phyloP scores from a whole-genome alignment of 2,113 vertebrate species.

The Colossoma macropomum region DNA sequence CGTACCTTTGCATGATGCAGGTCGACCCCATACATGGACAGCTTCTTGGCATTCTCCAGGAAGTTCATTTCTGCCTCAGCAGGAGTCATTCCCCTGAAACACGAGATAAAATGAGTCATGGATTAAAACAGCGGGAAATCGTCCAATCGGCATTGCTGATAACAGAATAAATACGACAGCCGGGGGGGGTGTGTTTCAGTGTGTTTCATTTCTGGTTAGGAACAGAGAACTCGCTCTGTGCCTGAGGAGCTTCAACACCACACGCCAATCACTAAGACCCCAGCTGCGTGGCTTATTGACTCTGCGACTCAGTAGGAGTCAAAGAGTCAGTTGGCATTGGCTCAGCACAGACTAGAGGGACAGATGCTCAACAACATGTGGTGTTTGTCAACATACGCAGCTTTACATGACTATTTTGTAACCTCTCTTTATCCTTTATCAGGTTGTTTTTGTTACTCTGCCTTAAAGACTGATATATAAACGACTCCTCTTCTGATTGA shows the following conservation, averaged over 20 bases:
- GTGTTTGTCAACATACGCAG: conserved; percentile 40
- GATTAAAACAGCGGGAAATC: conserved; percentile 47
- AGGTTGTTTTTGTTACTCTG: background rate
- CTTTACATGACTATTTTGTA: background rate
- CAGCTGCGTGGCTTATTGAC: conserved; percentile 24
- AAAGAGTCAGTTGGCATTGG: conserved; percentile 24
- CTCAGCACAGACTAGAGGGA: conserved; percentile 37
- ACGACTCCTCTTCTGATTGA: too few species aligned
- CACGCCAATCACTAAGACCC: conserved; percentile 4
- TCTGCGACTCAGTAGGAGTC: conserved; percentile 32
- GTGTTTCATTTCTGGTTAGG: conserved; percentile 3
- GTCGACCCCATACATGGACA: conserved; percentile 98
- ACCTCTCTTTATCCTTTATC: background rate
- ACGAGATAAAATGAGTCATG: conserved; percentile 50
- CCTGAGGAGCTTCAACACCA: conserved; percentile 7
- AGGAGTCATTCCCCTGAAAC: conserved; percentile 91
- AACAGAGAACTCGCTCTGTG: background rate
- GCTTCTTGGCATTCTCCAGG: conserved; percentile 97
- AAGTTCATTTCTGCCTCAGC: conserved; percentile 98
- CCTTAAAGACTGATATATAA: background rate
- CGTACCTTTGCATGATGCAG: conserved; percentile 97
- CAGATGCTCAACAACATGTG: conserved; percentile 49
- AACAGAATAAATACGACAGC: conserved; percentile 2
- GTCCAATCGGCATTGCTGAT: background rate
- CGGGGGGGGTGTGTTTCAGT: too few species aligned